Evolutionary conservation across 2,113 vertebrate species (phyloP), one percentile per base, ranked within the genome.

Genomic region (Protobothrops mucrosquamatus): DNA sequence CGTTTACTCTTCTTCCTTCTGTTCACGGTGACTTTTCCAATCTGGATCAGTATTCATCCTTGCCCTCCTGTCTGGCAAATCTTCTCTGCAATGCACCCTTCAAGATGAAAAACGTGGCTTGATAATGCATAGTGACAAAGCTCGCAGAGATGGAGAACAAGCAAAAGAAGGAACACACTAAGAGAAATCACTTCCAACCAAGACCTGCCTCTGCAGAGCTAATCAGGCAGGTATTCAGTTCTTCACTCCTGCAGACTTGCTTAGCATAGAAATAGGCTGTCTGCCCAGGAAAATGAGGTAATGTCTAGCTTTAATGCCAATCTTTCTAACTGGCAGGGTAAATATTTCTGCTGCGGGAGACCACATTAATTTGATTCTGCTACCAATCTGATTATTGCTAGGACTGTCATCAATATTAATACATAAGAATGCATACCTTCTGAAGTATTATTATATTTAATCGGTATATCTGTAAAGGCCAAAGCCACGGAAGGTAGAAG

Each of bases 241-340:
- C 97, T 98, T 98, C 97, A 97, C 97, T 98, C 98, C 98, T 98
- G 98, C 97, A 98, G 98, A 98, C 98, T 98, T 98, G 98, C 98
- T 98, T 98, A 98, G 98, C 98, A 98, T 98, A 97, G 98, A 98
- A 98, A 98, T 98, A 98, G 98, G 98, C 98, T 98, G 98, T 98
- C 98, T 98, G 98, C 98, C 98, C 98, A 98, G 98, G 98, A 98
- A 97, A 98, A 98, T 99, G 98, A 99, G 98, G 98, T 99, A 99
- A 99, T 98, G 98, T 99, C 99, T 99, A 98, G 98, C 98, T 99
- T 98, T 98, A 98, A 98, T 98, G 98, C 98, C 98, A 99, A 98
- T 98, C 98, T 98, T 98, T 97, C 97, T 97, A 98, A 98, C 98
- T 98, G 98, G 98, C 98, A 98, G 97, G 97, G 97, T 97, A 97